Evolutionary conservation across 2,888 invertebrate genomes (phyloP).

Genomic region (Frankliniella intonsa): DNA sequence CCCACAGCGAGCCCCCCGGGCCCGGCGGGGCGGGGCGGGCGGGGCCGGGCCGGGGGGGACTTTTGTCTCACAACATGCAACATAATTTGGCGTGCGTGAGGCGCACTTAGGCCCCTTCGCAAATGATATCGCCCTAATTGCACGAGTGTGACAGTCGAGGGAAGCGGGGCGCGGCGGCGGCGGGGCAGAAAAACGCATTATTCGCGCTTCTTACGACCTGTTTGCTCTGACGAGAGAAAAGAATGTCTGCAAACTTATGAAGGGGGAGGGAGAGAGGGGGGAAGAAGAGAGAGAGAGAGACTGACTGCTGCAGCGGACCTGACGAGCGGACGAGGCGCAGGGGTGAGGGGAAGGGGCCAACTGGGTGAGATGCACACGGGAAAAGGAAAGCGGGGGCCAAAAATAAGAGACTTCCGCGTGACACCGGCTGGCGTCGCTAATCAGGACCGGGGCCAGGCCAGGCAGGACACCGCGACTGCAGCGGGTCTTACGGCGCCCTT

Average conservation of each 20-base stretch:
- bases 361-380: not conserved
- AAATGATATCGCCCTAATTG: slow-evolving; percentile 21
- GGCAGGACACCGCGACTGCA: no score
- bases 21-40: not conserved
- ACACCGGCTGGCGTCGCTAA: no score
- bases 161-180: not conserved
- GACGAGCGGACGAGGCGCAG: not conserved
- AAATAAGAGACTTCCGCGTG: no score
- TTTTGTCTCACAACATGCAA: slow-evolving; percentile 8
- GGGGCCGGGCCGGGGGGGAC: not conserved
- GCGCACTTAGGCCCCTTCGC: not conserved
- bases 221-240: not conserved
- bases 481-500: no score
- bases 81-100: slow-evolving; percentile 3
- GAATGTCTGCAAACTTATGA: not conserved
- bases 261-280: not conserved
- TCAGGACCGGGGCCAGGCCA: no score
- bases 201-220: slow-evolving; percentile 16
- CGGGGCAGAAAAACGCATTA: slow-evolving; percentile 12
- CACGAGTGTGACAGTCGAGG: slow-evolving; percentile 1
- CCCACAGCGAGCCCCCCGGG: no score
- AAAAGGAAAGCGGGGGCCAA: no score
- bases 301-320: not conserved
- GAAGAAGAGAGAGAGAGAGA: not conserved
- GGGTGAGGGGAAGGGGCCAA: not conserved